A percentile compares a stretch with the other conserved stretches of the same genome.
Conservation (phyloP, 1,140 invertebrate genomes). For the Panulirus ornatus region DNA sequence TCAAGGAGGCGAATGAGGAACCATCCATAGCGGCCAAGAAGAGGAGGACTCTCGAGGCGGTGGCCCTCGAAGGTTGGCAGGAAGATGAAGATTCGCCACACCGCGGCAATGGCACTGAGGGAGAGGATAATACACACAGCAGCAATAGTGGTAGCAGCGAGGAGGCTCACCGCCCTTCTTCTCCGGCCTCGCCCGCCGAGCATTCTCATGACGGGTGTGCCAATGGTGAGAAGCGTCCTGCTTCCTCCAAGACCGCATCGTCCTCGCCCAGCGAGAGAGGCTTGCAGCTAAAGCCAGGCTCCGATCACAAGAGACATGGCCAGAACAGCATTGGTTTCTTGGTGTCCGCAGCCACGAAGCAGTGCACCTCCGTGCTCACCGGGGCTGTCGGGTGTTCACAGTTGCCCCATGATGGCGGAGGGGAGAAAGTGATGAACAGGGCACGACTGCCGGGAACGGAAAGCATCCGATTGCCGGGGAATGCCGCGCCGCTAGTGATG, state of each 20-base stretch:
- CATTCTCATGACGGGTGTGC: background rate
- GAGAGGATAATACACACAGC: background rate
- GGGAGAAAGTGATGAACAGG: background rate
- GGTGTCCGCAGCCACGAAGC: background rate
- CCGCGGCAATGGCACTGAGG: slow-evolving; percentile 15
- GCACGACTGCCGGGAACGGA: background rate
- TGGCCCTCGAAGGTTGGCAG: slow-evolving; percentile 38
- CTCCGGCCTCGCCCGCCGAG: background rate
- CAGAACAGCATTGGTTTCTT: background rate
- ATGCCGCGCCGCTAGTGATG: slow-evolving; percentile 36
- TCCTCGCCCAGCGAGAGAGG: background rate
- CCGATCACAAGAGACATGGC: background rate
- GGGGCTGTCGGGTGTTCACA: background rate
- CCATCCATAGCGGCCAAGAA: background rate
- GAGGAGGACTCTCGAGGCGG: slow-evolving; percentile 37
- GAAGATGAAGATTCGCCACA: background rate
- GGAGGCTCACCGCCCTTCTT: background rate
- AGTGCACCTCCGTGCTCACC: background rate
- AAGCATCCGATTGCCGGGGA: background rate
- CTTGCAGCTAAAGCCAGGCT: background rate
- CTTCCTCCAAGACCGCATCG: background rate
- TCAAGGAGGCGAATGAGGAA: slow-evolving; percentile 32
- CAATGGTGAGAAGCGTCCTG: background rate
- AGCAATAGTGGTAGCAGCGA: slow-evolving; percentile 29
- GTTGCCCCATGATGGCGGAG: no score